Conservation (phyloP, 2,888 invertebrate genomes). For the Pantelozetes paolii region DNA sequence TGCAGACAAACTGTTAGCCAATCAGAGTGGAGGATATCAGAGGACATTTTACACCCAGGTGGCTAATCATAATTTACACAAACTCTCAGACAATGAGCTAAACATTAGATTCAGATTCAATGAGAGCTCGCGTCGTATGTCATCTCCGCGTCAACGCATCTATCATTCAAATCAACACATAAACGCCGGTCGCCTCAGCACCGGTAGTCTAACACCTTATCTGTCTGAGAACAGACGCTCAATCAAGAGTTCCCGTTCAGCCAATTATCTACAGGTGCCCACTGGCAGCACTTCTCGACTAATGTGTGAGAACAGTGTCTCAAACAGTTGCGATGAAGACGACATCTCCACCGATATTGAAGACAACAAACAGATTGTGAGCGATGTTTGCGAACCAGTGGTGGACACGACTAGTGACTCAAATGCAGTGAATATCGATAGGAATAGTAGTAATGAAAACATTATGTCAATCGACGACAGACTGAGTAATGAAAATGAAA, state of each 20-base stretch:
- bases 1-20: neutral
- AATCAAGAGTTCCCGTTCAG: slow-evolving; percentile 3
- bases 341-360: slow-evolving; percentile 3
- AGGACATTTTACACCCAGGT: slow-evolving; percentile 16
- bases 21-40: slow-evolving; percentile 13
- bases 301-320: slow-evolving; percentile 8
- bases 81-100: slow-evolving; percentile 1
- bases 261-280: slow-evolving; percentile 22
- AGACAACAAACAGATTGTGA: too few species aligned
- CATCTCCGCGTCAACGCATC: neutral
- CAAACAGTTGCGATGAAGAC: neutral
- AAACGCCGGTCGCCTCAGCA: neutral
- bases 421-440: too few species aligned
- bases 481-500: too few species aligned
- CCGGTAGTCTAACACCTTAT: slow-evolving; percentile 1
- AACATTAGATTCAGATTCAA: neutral
- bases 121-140: neutral
- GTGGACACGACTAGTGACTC: too few species aligned
- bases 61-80: neutral
- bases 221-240: neutral
- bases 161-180: neutral
- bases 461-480: too few species aligned
- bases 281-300: slow-evolving; percentile 2
- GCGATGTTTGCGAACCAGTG: too few species aligned
- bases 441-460: too few species aligned